Evolutionary conservation across 1,140 invertebrate genomes (phyloP), one percentile per base, ranked within the genome.

Genomic region (Oreohelix idahoensis): DNA sequence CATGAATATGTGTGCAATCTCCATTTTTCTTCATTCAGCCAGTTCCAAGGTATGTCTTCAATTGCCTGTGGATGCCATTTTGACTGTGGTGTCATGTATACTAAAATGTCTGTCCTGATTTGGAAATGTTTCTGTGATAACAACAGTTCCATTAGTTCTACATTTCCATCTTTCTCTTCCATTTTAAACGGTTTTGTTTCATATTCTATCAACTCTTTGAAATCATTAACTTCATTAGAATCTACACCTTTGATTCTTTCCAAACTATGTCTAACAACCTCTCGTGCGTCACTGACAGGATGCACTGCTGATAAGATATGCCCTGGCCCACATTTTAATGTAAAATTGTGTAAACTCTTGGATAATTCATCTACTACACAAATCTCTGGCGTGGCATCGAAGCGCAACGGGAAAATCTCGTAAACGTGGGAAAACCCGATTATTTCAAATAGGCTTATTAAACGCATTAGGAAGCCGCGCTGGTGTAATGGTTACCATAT

Each of bases 21-120:
- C 42, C 70, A 82, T 39, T 63, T 74, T 75, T 82, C 80, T n/a
- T 82, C 70, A 39, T 75, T 82, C 23, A 82, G 35, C 35, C 49
- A 53, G 32, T 29, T 38, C 80, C 80, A 82, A n/a, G 80, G 80
- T 32, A 81, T 81, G 39, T 45, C 69, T 17, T 66, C 42, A 42
- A 66, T 45, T 66, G 32, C 58, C 26, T 36, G 49, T 51, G 75
- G 75, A 53, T 51, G 49, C 71, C 20, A 23, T 42, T 15, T 73
- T 17, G 38, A 2, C 8, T 39, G 1, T 73, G 36, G 71, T 32
- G 29, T 8, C 63, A 66, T 66, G 63, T 66, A 66, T 10, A 66
- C n/a, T 2, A 66, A 66, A 66, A 66, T 35, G 20, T 32, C 29
- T 58, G 51, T 58, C 29, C 29, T 66, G n/a, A 66, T 66, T 29